A percentile compares a stretch with the other conserved stretches of the same genome.
Evolutionary conservation across 2,888 invertebrate species (phyloP).

Genomic region (Melanophora roralis): DNA sequence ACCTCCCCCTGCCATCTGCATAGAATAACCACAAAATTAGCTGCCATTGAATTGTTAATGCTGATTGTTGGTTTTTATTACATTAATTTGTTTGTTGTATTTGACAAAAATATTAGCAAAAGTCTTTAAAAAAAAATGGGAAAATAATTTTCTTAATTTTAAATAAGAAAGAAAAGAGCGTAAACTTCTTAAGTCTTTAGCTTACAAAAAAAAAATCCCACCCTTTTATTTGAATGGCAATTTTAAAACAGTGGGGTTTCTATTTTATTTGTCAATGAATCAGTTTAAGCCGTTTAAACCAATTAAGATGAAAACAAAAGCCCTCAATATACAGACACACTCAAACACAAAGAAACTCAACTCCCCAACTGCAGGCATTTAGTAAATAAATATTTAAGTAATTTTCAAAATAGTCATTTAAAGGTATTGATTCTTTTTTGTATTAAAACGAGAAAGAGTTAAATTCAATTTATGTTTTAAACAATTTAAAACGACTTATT

Average conservation of each 20-base stretch:
- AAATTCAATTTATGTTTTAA: no score
- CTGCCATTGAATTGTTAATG: slow-evolving; percentile 46
- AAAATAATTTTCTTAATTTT: background rate
- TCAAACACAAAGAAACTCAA: slow-evolving; percentile 25
- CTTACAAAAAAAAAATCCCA: background rate
- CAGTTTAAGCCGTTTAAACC: slow-evolving; percentile 62
- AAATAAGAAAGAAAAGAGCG: background rate
- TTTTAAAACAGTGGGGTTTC: slow-evolving; percentile 39
- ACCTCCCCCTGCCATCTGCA: background rate
- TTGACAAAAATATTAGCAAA: background rate
- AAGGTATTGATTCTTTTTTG: slow-evolving; percentile 20
- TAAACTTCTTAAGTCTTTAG: slow-evolving; percentile 33
- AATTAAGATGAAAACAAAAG: slow-evolving; percentile 58
- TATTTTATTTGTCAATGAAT: slow-evolving; percentile 61
- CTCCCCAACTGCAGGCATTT: slow-evolving; percentile 51
- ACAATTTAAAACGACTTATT: no score
- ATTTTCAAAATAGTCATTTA: background rate
- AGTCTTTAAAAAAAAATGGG: no score
- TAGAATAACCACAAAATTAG: slow-evolving; percentile 56
- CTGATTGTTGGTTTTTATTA: slow-evolving; percentile 48
- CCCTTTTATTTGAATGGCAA: slow-evolving; percentile 3
- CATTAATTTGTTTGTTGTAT: slow-evolving; percentile 43
- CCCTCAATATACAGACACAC: slow-evolving; percentile 1
- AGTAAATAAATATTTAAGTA: slow-evolving; percentile 20
- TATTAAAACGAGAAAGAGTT: no score